Evolutionary conservation across 2,888 invertebrate genomes (phyloP), one percentile per base, ranked within the genome.

Genomic region (Stenodera caucasica): DNA sequence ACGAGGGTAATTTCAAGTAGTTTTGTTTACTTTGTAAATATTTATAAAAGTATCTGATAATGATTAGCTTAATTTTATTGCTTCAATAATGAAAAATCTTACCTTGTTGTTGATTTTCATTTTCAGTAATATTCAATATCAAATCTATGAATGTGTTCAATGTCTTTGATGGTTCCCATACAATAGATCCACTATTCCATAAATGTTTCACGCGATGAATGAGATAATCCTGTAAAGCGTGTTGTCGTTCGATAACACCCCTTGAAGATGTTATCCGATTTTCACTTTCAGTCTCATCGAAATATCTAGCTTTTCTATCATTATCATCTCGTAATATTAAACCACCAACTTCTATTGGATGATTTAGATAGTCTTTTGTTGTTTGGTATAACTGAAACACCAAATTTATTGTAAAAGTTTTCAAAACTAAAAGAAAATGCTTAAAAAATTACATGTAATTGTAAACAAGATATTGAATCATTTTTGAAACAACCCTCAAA

Each of bases 401-500:
- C 8, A 7, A 29, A 29, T 29, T 18, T n/a, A n/a, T n/a, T n/a
- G n/a, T 15, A 40, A 40, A 15, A 40, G 40, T n/a, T 3, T 14
- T 40, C 5, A 40, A 2, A 40, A 8, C 2, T 2, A 40, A 14
- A 40, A 40, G 14, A 3, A 15, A 14, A n/a, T n/a, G n/a, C n/a
- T n/a, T 8, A 7, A 40, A 40, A 15, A 40, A n/a, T 6, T 3
- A 15, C 3, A n/a, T 82, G 82, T 72, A 83, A 80, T 79, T 88
- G 87, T 63, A 87, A 79, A 80, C 87, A 88, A 68, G 86, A 84
- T 66, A 87, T 86, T 60, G 87, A 86, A 80, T 87, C 87, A 74
- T 83, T 82, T 68, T 83, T 80, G 65, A 86, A 79, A 73, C 87
- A 87, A 11, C 4, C 9, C 0, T 45, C 45, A 45, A 45, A 12